A percentile compares a stretch with the other conserved stretches of the same genome.
Evolutionary conservation across 2,888 invertebrate genomes (phyloP).

Genomic region (Trichopria drosophilae): DNA sequence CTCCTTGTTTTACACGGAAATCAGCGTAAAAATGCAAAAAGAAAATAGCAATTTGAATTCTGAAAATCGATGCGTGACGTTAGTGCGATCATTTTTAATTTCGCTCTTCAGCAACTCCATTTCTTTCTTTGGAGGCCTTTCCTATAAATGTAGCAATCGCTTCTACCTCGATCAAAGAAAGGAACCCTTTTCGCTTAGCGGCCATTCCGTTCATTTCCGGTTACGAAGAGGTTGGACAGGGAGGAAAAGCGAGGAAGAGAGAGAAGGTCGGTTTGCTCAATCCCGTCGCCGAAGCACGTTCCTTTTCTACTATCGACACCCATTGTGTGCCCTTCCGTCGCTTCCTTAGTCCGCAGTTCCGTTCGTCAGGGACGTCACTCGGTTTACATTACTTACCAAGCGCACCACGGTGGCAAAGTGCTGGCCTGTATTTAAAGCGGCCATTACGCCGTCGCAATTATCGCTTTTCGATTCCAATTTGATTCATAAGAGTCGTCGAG

Average conservation of each 20-base stretch:
- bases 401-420: slow-evolving; percentile 29
- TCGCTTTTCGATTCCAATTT: slow-evolving; percentile 52
- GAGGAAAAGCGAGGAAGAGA: slow-evolving; percentile 32
- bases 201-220: slow-evolving; percentile 58
- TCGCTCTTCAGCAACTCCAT: too few relatives aligned
- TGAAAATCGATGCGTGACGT: too few relatives aligned
- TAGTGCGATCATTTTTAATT: too few relatives aligned
- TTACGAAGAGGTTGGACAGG: slow-evolving; percentile 35
- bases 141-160: too few relatives aligned
- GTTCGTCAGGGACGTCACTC: slow-evolving; percentile 38
- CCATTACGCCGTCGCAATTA: slow-evolving; percentile 53
- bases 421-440: slow-evolving; percentile 46
- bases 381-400: slow-evolving; percentile 51
- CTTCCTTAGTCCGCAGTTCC: slow-evolving; percentile 23
- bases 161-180: slow-evolving; percentile 50
- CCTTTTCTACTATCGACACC: slow-evolving; percentile 32
- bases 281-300: slow-evolving; percentile 35
- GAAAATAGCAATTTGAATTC: too few relatives aligned
- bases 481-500: slow-evolving; percentile 45
- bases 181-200: slow-evolving; percentile 55
- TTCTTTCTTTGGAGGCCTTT: too few relatives aligned
- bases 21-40: too few relatives aligned
- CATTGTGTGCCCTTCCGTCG: slow-evolving; percentile 10
- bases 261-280: slow-evolving; percentile 43
- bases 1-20: too few relatives aligned